A percentile compares a stretch with the other conserved stretches of the same genome.
Evolutionary conservation across 2,888 invertebrate species (phyloP).

Genomic region (Harpalus rufipes): DNA sequence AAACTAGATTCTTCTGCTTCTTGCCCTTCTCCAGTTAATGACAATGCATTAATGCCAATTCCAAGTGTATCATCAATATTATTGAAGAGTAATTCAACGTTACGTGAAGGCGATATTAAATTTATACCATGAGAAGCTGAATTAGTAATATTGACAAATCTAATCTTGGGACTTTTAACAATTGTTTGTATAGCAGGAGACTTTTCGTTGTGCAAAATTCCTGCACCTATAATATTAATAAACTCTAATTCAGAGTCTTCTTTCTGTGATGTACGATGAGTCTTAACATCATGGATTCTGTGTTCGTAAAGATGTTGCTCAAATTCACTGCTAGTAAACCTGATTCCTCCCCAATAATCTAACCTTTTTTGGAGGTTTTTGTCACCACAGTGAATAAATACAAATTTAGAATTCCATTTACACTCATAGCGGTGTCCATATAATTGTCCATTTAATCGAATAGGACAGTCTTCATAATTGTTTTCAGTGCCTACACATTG

Average conservation of each 20-base stretch:
- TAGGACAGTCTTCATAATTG: slow-evolving; percentile 89
- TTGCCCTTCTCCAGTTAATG: slow-evolving; percentile 94
- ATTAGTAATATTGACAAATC: slow-evolving; percentile 89
- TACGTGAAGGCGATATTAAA: slow-evolving; percentile 91
- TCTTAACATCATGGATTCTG: slow-evolving; percentile 88
- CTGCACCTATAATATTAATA: slow-evolving; percentile 94
- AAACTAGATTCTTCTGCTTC: slow-evolving; percentile 94
- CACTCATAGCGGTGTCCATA: slow-evolving; percentile 92
- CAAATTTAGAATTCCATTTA: slow-evolving; percentile 93
- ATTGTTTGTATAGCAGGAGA: slow-evolving; percentile 95
- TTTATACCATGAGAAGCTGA: slow-evolving; percentile 96
- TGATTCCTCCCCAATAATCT: slow-evolving; percentile 97
- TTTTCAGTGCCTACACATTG: slow-evolving; percentile 89
- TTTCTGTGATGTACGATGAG: slow-evolving; percentile 84
- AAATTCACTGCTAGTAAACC: slow-evolving; percentile 93
- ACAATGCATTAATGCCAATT: slow-evolving; percentile 92
- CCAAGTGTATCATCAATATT: slow-evolving; percentile 90
- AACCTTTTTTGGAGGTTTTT: slow-evolving; percentile 82
- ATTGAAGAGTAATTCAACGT: slow-evolving; percentile 87
- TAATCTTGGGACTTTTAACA: slow-evolving; percentile 89
- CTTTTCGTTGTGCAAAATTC: slow-evolving; percentile 96
- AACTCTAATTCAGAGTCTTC: slow-evolving; percentile 89
- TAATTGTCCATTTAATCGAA: slow-evolving; percentile 93
- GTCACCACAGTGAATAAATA: slow-evolving; percentile 94
- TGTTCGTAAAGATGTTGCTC: slow-evolving; percentile 91